phyloP scores from a whole-genome alignment of 2,888 invertebrate genomes.

The Kuschelorhynchus macadamiae region DNA sequence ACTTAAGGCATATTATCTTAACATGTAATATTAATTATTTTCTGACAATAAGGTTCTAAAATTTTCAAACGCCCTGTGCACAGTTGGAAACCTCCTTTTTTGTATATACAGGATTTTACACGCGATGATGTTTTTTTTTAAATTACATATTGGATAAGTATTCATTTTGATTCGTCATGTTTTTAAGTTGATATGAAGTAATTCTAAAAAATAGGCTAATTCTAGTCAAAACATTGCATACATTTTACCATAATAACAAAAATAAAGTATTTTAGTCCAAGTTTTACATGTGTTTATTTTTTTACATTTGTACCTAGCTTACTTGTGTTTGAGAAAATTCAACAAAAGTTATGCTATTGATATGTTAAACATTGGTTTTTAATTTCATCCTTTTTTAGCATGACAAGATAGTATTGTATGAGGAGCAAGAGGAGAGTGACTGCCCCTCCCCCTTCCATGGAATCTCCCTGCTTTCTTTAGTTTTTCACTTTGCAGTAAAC shows the following conservation, averaged over 20 bases:
- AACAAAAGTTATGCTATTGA: too few relatives aligned
- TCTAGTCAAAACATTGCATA: constrained; percentile 51
- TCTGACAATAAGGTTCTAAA: too few relatives aligned
- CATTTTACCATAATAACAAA: constrained; percentile 49
- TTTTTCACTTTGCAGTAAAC: too few relatives aligned
- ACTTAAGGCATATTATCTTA: too few relatives aligned
- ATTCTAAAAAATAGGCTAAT: constrained; percentile 46
- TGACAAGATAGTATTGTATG: too few relatives aligned
- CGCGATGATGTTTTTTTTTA: not conserved
- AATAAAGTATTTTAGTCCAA: constrained; percentile 50
- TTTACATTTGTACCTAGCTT: constrained; percentile 2
- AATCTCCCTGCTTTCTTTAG: too few relatives aligned
- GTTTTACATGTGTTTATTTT: constrained; percentile 13
- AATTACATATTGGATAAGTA: constrained; percentile 26
- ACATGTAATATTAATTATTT: too few relatives aligned
- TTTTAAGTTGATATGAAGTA: constrained; percentile 34
- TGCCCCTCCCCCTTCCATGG: too few relatives aligned
- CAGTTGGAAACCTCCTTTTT: constrained; percentile 1
- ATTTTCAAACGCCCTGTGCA: constrained; percentile 15
- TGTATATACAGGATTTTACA: constrained; percentile 30
- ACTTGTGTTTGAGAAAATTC: too few relatives aligned
- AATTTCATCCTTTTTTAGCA: too few relatives aligned
- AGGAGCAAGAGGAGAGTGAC: too few relatives aligned
- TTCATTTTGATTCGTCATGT: constrained; percentile 12
- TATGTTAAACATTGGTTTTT: too few relatives aligned